These are phyloP conservation scores for Pristionchus japonicus DNA, from an alignment of 2,888 invertebrate species.

Conservation along the genomic window DNA sequence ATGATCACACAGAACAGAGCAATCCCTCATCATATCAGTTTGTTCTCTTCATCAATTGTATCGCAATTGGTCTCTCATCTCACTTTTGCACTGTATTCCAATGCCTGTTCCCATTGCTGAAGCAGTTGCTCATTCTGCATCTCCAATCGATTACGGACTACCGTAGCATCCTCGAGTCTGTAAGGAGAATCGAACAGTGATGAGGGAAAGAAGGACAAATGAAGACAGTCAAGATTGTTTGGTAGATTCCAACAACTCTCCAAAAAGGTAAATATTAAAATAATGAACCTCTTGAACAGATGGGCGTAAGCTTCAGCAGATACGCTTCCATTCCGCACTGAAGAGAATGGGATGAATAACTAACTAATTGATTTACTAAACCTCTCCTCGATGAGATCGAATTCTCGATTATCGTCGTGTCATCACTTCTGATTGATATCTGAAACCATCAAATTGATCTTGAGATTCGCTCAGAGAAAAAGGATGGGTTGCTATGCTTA, in stretches of 20 bases:
- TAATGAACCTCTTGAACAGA: neutral
- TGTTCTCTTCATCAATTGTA: neutral
- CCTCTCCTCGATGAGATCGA: constrained; percentile 5
- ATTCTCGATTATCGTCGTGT: constrained; percentile 32
- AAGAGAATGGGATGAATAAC: neutral
- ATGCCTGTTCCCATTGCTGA: constrained; percentile 14
- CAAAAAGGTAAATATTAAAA: neutral
- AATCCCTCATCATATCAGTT: neutral
- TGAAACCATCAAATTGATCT: neutral
- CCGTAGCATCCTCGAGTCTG: constrained; percentile 22
- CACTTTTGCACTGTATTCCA: neutral
- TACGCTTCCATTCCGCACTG: neutral
- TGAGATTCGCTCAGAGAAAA: neutral
- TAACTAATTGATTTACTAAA: neutral
- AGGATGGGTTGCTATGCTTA: too few relatives aligned
- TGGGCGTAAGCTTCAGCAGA: constrained; percentile 2
- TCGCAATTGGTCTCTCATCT: neutral
- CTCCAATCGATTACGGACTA: neutral
- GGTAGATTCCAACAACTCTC: too few relatives aligned
- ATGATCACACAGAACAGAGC: neutral
- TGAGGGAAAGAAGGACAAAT: too few relatives aligned
- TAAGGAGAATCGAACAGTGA: too few relatives aligned
- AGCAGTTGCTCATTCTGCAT: constrained; percentile 15
- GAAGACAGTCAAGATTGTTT: too few relatives aligned
- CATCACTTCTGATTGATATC: constrained; percentile 35